Base-by-base conservation (phyloP, 2,888 invertebrate genomes). In the Cheilosia pagana region DNA sequence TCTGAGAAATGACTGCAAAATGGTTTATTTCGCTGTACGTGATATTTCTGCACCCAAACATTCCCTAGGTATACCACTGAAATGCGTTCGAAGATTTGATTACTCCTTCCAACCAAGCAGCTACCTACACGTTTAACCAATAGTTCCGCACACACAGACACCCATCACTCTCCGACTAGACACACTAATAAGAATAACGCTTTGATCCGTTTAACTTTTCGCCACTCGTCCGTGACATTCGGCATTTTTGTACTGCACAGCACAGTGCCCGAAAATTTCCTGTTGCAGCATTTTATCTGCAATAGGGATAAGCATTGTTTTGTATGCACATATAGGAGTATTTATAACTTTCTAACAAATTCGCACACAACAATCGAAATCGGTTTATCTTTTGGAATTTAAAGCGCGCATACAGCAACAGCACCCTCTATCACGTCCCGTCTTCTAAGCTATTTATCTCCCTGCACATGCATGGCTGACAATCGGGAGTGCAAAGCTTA, bases 131-230 rank as follows among this genome's bases (percentile, higher is more conserved):
- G 25, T 52, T 12, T 12, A 35, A 50, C 45, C 23, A 39, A 50
- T 25, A 60, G 2, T 21, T 39, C 41, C 14, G n/a, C 19, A 23
- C 53, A 35, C 19, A 23, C 53, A 31, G 2, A 31, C 2, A 43
- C 21, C 12, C 16, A 52, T 28, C 14, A 53, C 25, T 48, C 65
- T 28, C 25, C 50, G 59, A 59, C 59, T 28, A 68, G 59, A 23
- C 67, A 68, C 23, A 57, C 50, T 23, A 72, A 63, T 78, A 71
- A 43, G 16, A 72, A 63, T 78, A 71, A 43, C 52, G 35, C 59
- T 41, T 72, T 83, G 78, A 83, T 78, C 78, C 78, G 35, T 83
- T 83, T 83, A 74, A 83, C 72, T 83, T 83, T 63, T 63, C 50
- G 35, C 53, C 72, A 82, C 52, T 83, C 74, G 62, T 68, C 78